These are phyloP conservation scores for Rhaphigaster nebulosa DNA, from an alignment of 2,888 invertebrate genomes.

Conservation along the genomic window DNA sequence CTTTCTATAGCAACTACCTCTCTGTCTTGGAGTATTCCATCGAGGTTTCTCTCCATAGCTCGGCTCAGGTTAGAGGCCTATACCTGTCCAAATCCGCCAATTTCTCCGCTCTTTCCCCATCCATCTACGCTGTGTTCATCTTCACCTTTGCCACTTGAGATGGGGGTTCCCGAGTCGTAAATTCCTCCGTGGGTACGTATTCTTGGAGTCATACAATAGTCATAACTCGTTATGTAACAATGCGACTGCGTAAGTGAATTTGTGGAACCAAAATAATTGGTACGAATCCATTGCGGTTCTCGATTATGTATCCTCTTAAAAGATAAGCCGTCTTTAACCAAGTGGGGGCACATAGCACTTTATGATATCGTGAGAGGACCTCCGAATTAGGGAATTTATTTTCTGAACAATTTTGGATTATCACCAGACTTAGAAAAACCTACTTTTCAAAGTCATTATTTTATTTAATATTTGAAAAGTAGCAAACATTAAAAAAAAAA, in stretches of 20 bases:
- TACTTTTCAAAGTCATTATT: too few species aligned
- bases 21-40: not conserved
- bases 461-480: too few species aligned
- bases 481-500: too few species aligned
- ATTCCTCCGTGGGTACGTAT: not conserved
- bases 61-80: not conserved
- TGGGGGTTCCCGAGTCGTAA: not conserved
- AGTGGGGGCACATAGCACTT: too few species aligned
- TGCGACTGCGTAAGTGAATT: not conserved
- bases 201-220: not conserved
- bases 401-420: too few species aligned
- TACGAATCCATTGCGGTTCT: not conserved
- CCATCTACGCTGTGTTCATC: not conserved
- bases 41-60: conserved; percentile 40
- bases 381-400: too few species aligned
- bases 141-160: not conserved
- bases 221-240: not conserved
- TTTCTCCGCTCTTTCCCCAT: conserved; percentile 38
- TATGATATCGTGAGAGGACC: too few species aligned
- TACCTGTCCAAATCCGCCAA: not conserved
- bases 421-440: too few species aligned
- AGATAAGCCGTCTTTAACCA: not conserved
- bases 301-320: not conserved
- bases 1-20: conserved; percentile 38
- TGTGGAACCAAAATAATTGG: not conserved